Evolutionary conservation across 2,888 invertebrate species (phyloP).

Genomic region (Melanotus villosus): DNA sequence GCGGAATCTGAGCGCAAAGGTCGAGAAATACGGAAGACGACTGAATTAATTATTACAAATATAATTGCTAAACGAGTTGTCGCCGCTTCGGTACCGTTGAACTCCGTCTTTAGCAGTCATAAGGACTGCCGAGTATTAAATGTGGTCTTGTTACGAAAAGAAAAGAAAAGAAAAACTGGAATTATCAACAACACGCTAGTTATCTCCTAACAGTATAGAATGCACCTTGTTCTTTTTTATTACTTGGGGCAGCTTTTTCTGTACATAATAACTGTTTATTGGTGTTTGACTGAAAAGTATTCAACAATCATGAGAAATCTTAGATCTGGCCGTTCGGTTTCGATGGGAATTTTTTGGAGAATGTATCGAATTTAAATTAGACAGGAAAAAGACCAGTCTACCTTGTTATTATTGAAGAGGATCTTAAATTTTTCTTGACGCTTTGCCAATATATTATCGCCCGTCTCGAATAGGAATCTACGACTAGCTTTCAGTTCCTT

Average conservation of each 20-base stretch:
- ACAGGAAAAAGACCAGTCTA: slow-evolving; percentile 34
- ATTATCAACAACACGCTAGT: slow-evolving; percentile 43
- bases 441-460: slow-evolving; percentile 21
- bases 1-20: slow-evolving; percentile 44
- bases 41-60: slow-evolving; percentile 50
- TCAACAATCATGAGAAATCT: slow-evolving; percentile 29
- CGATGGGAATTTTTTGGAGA: slow-evolving; percentile 38
- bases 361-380: slow-evolving; percentile 35
- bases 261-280: slow-evolving; percentile 36
- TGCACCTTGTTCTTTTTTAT: slow-evolving; percentile 42
- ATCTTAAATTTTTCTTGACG: slow-evolving; percentile 26
- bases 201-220: slow-evolving; percentile 38
- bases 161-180: slow-evolving; percentile 31
- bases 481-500: background rate
- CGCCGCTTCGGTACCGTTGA: slow-evolving; percentile 40
- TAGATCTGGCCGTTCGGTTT: slow-evolving; percentile 24
- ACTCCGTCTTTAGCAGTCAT: slow-evolving; percentile 27
- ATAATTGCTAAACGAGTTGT: slow-evolving; percentile 50
- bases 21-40: slow-evolving; percentile 50
- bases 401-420: slow-evolving; percentile 28
- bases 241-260: slow-evolving; percentile 37
- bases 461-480: slow-evolving; percentile 4
- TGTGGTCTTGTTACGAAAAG: slow-evolving; percentile 16
- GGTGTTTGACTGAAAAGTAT: slow-evolving; percentile 25
- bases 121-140: slow-evolving; percentile 27